Evolutionary conservation across 2,888 invertebrate genomes (phyloP), one percentile per base, ranked within the genome.

Genomic region (Conistra vaccinii): DNA sequence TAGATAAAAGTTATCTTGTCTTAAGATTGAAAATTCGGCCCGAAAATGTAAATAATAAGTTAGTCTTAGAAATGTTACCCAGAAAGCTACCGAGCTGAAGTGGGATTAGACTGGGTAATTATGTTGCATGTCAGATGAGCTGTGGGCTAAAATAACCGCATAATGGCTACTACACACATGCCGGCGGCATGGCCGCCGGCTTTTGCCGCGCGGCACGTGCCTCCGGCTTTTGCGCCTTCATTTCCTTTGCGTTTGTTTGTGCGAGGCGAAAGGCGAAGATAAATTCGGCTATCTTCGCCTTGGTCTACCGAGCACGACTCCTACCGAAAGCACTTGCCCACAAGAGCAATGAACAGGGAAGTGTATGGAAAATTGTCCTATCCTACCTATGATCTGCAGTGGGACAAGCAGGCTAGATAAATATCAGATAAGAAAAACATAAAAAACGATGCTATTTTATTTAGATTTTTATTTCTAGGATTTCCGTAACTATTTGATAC

Each of bases 401-500:
- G 32, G 23, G 17, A 45, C n/a, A 32, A 42, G 14, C 17, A 65
- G 3, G 14, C 5, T 10, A 29, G 53, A 65, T 53, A 29, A 29
- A 63, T 20, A 42, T 0, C 7, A 9, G 5, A 35, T 35, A 7
- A 14, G 4, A 48, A 35, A 17, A 71, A 51, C 4, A 3, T 35
- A 6, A 26, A 35, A 23, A 12, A 35, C 23, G 14, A 26, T 0
- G 23, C 17, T 23, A 17, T 17, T 73, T 26, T 58, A 55, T 42
- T 26, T 32, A 17, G 12, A 53, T n/a, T 39, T 58, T 29, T 51
- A 39, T 42, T 73, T 48, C 4, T 55, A 48, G 61, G 81, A 73
- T 80, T 53, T 73, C 61, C 45, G 74, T 61, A 45, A 80, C 39
- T 6, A 53, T 53, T 75, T 63, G 1, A 58, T 81, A 42, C 12